Evolutionary conservation across 2,888 invertebrate genomes (phyloP), one percentile per base, ranked within the genome.

Genomic region (Ectemnius cavifrons): DNA sequence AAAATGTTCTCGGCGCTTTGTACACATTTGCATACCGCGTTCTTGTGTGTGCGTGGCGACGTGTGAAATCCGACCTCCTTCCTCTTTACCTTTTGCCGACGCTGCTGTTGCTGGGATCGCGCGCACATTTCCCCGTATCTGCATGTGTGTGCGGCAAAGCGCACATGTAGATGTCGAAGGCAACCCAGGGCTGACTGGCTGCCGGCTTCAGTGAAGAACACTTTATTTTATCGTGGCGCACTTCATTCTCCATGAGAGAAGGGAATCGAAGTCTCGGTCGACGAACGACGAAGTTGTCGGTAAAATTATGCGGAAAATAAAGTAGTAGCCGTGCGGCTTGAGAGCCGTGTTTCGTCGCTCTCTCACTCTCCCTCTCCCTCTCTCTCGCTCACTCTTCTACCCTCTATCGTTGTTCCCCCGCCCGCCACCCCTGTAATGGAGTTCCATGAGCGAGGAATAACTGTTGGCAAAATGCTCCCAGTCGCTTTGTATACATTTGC

Each of bases 401-500:
- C 4, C 37, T 37, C 37, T 37, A 37, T 37, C 52, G 37, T 11
- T 11, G 37, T 16, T 13, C 4, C 16, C 13, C 52, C n/a, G 52
- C 14, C 14, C n/a, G 52, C 52, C 52, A 0, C 52, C 13, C 52
- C 16, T 52, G 16, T 52, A 52, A 52, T 52, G 71, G 76, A 66
- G 67, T 75, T 78, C 79, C 79, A 74, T 73, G 69, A 71, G 70
- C 77, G 57, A 45, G 68, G 71, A 68, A 69, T 68, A 77, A 77
- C 76, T 77, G 71, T 58, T 71, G 76, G 71, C 65, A 74, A 77
- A 77, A 78, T 77, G 82, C 80, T 78, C 78, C 37, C 78, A 76
- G 73, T 75, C 82, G 85, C 83, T 87, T 86, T 86, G 84, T 86
- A 86, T 80, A 87, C 86, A 87, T 87, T 86, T 86, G 85, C 87